Conservation (phyloP, 2,797 vertebrate genomes). For the Threskiornis aethiopicus region DNA sequence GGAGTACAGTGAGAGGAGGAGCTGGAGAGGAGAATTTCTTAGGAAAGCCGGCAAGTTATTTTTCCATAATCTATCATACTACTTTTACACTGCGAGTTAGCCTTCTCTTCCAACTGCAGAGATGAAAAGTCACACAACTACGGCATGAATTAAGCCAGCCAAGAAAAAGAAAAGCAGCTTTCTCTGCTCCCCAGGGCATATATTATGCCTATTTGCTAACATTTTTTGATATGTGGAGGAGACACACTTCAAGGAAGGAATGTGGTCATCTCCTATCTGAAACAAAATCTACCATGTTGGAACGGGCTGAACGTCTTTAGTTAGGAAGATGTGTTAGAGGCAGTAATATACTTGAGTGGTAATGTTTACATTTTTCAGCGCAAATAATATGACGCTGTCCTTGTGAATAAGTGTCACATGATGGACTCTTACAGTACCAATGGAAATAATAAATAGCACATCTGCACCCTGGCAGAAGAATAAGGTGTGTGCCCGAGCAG, state of each 20-base stretch:
- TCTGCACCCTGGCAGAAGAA: neutral
- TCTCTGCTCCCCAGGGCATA: neutral
- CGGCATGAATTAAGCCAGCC: conserved; percentile 3
- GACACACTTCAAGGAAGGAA: neutral
- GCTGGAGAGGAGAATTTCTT: neutral
- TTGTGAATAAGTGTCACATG: neutral
- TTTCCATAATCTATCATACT: conserved; percentile 52
- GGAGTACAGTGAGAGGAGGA: neutral
- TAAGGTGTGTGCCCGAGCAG: neutral
- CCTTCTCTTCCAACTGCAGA: neutral
- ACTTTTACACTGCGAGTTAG: neutral
- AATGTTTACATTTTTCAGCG: neutral
- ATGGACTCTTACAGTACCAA: neutral
- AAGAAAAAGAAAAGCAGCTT: conserved; percentile 51
- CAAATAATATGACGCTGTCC: neutral
- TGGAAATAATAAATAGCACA: neutral
- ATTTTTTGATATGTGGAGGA: neutral
- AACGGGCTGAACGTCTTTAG: neutral
- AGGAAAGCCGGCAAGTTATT: conserved; percentile 34
- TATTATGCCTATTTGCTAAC: neutral
- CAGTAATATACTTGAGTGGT: neutral
- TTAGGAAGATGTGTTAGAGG: neutral
- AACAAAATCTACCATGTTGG: neutral
- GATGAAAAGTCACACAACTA: conserved; percentile 46
- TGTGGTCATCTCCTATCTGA: neutral